These are phyloP conservation scores for Hemichromis elongatus DNA, from an alignment of 2,113 vertebrate genomes.

Conservation along the genomic window DNA sequence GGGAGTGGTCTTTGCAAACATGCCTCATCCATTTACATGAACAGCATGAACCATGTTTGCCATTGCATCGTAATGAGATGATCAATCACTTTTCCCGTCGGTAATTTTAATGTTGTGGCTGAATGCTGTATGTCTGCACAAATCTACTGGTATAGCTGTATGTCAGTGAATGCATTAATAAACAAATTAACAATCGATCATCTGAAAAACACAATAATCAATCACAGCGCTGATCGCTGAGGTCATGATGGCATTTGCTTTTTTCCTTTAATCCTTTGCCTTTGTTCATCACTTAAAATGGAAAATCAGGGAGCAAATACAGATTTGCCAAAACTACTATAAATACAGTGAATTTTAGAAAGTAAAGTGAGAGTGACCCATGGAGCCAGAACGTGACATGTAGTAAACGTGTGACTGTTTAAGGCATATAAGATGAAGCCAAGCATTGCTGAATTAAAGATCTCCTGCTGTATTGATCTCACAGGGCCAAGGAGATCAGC, in stretches of 20 bases:
- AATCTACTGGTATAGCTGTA: not conserved
- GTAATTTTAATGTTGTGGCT: not conserved
- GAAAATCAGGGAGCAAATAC: not conserved
- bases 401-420: not conserved
- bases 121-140: not conserved
- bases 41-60: not conserved
- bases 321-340: not conserved
- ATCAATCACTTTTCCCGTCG: not conserved
- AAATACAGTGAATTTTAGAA: not conserved
- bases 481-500: slow-evolving; percentile 32
- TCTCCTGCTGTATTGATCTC: slow-evolving; percentile 35
- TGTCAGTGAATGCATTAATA: not conserved
- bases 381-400: not conserved
- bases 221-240: not conserved
- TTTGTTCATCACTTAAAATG: not conserved
- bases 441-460: slow-evolving; percentile 29
- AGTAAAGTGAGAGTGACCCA: not conserved
- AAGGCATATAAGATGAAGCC: slow-evolving; percentile 1
- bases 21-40: not conserved
- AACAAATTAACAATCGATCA: slow-evolving; percentile 9
- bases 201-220: not conserved
- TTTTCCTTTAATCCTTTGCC: not conserved
- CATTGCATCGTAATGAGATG: not conserved
- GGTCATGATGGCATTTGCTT: not conserved
- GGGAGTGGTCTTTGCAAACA: not conserved